Base-by-base conservation (phyloP, 2,888 invertebrate genomes). In the Cybosia mesomella region DNA sequence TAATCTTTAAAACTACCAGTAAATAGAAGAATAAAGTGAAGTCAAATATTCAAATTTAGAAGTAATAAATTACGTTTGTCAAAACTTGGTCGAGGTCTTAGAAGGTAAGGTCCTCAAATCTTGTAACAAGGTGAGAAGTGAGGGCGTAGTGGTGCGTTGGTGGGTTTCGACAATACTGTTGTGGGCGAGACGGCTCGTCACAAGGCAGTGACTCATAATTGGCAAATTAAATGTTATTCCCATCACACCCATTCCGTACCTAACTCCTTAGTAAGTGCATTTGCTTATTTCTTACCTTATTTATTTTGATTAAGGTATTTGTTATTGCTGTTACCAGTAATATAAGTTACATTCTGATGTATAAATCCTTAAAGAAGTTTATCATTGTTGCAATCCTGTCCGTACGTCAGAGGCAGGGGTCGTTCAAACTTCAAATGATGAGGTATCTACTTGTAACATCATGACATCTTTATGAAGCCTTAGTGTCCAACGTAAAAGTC, bases 31-130 rank as follows among this genome's bases (percentile, higher is more conserved):
- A 0, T 9, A 18, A 60, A 9, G 13, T 39, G 28, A 43, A 18
- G 5, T 24, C 21, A 32, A 21, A 32, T 13, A 36, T 53, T 62
- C 21, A 21, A 53, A 53, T 49, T 28, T 55, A 24, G 15, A n/a
- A 53, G 21, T n/a, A 21, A 13, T 39, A 10, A 32, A 21, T 49
- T 28, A 53, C n/a, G 28, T 21, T 49, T 53, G 61, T 49, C 49
- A 62, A 70, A 74, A 67, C 68, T 58, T 61, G 84, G 85, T 87
- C 86, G 86, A 80, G 84, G 83, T 83, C 79, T 77, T 85, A 75
- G 81, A 81, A 84, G 83, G 82, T 87, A 86, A 85, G 81, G 82
- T 83, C 77, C 78, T 83, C 75, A 83, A 83, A 80, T 81, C 77
- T 73, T 78, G 66, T 73, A 74, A 73, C 85, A 85, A 87, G 86